These are phyloP conservation scores for Temnothorax ravouxi DNA, from an alignment of 2,888 invertebrate species.

Conservation along the genomic window DNA sequence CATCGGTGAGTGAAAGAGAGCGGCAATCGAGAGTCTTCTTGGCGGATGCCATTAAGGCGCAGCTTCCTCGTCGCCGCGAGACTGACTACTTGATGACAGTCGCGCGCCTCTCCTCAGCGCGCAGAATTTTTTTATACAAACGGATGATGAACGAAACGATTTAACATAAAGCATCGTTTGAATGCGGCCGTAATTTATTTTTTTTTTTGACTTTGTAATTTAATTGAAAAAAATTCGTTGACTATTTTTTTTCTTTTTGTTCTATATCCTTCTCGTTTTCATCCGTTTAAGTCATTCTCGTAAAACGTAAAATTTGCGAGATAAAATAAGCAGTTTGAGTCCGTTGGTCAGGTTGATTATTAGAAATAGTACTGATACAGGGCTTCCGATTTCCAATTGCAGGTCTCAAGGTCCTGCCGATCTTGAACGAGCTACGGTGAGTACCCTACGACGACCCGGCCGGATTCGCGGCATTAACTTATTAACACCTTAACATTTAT, in stretches of 20 bases:
- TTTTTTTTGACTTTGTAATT: background rate
- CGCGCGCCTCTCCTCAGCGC: background rate
- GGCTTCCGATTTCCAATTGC: constrained; percentile 84
- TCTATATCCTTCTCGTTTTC: background rate
- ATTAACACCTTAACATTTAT: constrained; percentile 84
- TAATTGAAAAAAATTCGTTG: background rate
- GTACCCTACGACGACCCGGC: constrained; percentile 81
- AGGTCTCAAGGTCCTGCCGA: constrained; percentile 96
- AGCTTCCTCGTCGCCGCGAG: constrained; percentile 20
- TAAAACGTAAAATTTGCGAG: background rate
- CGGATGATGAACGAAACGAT: background rate
- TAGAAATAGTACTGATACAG: background rate
- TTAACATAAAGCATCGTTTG: background rate
- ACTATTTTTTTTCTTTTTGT: background rate
- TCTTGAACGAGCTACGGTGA: constrained; percentile 95
- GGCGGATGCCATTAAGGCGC: constrained; percentile 18
- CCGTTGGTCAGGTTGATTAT: background rate
- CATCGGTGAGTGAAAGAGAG: constrained; percentile 90
- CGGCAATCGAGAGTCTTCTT: background rate
- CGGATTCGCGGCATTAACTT: constrained; percentile 74
- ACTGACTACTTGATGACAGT: constrained; percentile 14
- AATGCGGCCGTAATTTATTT: background rate
- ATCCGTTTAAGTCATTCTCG: background rate
- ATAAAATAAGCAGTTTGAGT: background rate
- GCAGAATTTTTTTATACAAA: background rate